A percentile compares a stretch with the other conserved stretches of the same genome.
These are phyloP conservation scores for Microcebus lehilahytsara DNA, from an alignment of 2,113 vertebrate species.

Conservation along the genomic window DNA sequence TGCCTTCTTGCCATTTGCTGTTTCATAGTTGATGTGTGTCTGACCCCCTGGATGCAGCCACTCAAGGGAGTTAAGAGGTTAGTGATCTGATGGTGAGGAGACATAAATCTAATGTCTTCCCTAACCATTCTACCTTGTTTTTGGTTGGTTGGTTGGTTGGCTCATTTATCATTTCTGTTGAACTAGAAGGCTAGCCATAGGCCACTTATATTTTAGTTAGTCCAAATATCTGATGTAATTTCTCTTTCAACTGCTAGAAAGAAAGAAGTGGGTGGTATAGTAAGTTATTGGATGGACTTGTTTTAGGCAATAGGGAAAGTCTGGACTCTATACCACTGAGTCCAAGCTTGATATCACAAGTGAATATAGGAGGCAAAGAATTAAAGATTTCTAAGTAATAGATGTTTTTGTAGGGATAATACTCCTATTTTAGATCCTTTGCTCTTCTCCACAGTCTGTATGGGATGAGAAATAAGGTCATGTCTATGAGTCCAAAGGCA, in stretches of 20 bases:
- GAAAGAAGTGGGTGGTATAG: not conserved
- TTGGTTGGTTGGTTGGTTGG: not conserved
- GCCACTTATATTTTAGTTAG: not conserved
- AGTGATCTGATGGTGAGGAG: not conserved
- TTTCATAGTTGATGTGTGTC: not conserved
- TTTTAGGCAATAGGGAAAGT: not conserved
- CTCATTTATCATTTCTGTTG: slow-evolving; percentile 29
- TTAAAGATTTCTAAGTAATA: slow-evolving; percentile 1
- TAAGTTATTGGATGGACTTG: not conserved
- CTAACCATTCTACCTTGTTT: not conserved
- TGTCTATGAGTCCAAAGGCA: not conserved
- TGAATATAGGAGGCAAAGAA: not conserved
- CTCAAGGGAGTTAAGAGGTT: not conserved
- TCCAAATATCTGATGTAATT: not conserved
- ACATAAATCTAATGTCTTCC: not conserved
- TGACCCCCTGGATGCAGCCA: not conserved
- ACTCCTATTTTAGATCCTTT: not conserved
- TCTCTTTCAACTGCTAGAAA: not conserved
- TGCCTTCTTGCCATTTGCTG: not conserved
- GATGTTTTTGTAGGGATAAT: not conserved
- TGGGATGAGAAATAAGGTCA: not conserved
- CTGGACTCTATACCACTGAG: not conserved
- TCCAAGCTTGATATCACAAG: not conserved
- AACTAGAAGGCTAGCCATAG: not conserved
- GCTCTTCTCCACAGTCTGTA: not conserved